Evolutionary conservation across 23 tunicate genomes (phyloP).

Genomic region (Phallusia fumigata): DNA sequence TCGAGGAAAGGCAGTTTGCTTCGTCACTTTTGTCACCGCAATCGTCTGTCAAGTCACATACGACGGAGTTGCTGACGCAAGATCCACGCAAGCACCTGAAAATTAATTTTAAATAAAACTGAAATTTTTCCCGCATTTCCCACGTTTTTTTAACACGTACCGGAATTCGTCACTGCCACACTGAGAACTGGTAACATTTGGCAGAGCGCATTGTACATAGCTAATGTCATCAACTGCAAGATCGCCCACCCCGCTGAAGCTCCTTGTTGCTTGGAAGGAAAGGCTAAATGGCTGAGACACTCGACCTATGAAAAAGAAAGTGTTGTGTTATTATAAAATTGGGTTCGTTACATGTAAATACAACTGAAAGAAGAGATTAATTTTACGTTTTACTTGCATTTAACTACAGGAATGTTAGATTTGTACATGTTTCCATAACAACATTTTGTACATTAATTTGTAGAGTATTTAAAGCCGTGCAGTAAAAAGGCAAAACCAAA

Average conservation of each 20-base stretch:
- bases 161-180: constrained; percentile 59
- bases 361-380: no score
- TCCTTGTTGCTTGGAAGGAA: constrained; percentile 72
- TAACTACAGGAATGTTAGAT: not conserved
- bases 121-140: no score
- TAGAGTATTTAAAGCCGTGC: no score
- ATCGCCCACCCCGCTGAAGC: constrained; percentile 77
- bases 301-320: constrained; percentile 57
- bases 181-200: constrained; percentile 25
- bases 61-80: constrained; percentile 29
- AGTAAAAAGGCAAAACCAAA: no score
- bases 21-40: constrained; percentile 92
- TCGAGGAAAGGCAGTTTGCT: constrained; percentile 42
- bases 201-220: constrained; percentile 65
- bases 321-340: no score
- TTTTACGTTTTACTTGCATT: no score
- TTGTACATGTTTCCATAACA: not conserved
- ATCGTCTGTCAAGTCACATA: constrained; percentile 82
- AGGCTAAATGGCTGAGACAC: constrained; percentile 44
- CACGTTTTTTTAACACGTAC: constrained; percentile 1
- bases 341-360: no score
- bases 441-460: no score
- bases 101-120: no score
- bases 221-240: constrained; percentile 86
- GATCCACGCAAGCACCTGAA: constrained; percentile 72